Conservation (phyloP, 2,888 invertebrate genomes). For the Thecocarcelia acutangulata region DNA sequence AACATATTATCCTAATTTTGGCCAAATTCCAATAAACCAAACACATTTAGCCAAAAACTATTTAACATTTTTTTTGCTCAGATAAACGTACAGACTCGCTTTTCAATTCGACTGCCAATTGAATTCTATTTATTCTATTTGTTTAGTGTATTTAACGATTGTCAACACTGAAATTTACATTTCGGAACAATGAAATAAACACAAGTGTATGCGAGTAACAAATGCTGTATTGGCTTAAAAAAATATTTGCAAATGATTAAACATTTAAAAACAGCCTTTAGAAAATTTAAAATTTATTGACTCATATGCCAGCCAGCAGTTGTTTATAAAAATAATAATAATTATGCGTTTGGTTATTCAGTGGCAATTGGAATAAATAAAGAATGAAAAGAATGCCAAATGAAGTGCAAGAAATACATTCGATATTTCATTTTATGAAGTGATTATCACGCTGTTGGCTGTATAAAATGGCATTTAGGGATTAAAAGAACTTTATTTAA, state of each 20-base stretch:
- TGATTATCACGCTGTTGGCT: background rate
- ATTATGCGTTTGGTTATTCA: background rate
- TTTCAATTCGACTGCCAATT: constrained; percentile 8
- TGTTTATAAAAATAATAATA: constrained; percentile 3
- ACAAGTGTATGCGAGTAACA: constrained; percentile 2
- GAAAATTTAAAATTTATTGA: constrained; percentile 41
- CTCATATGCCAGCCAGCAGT: background rate
- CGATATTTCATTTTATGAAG: background rate
- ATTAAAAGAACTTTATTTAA: background rate
- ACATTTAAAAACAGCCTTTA: constrained; percentile 21
- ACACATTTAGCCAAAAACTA: constrained; percentile 23
- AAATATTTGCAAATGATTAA: constrained; percentile 54
- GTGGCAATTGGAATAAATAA: background rate
- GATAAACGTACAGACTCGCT: background rate
- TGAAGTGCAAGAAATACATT: background rate
- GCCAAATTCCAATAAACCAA: constrained; percentile 1
- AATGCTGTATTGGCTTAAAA: constrained; percentile 7
- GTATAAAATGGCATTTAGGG: background rate
- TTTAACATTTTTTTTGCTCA: background rate
- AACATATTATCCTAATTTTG: background rate
- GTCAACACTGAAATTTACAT: constrained; percentile 37
- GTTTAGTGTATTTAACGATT: constrained; percentile 36
- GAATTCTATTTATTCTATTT: constrained; percentile 31
- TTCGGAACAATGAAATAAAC: constrained; percentile 29
- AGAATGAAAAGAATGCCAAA: background rate